Percentiles rank a stretch among this genome's conserved stretches.
Conservation (phyloP, 2,113 vertebrate genomes). For the Oncorhynchus keta region DNA sequence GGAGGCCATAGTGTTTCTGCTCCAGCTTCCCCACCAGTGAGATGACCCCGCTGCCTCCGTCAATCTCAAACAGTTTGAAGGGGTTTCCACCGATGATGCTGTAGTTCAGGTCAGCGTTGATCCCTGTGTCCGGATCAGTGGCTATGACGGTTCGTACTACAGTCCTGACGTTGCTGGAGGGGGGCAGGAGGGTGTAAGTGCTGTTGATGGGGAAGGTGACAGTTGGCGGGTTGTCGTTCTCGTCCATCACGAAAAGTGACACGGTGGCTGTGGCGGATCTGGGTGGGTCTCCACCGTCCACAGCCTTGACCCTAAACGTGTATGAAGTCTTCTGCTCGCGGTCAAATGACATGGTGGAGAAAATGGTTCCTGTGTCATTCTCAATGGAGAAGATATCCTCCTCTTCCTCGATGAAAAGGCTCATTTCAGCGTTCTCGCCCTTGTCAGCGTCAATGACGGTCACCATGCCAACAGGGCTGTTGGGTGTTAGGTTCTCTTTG, state of each 20-base stretch:
- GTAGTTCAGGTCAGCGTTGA: constrained; percentile 91
- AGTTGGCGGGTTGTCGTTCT: constrained; percentile 91
- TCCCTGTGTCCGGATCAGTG: constrained; percentile 84
- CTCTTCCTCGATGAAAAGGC: constrained; percentile 87
- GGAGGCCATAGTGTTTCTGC: constrained; percentile 91
- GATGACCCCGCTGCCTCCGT: constrained; percentile 86
- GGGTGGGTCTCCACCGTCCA: constrained; percentile 90
- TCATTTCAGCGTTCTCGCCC: constrained; percentile 91
- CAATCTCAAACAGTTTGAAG: constrained; percentile 93
- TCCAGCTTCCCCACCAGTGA: constrained; percentile 91
- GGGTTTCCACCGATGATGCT: constrained; percentile 94
- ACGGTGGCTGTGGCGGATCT: constrained; percentile 92
- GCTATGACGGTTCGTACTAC: constrained; percentile 89
- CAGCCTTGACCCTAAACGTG: constrained; percentile 90
- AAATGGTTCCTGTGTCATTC: constrained; percentile 95
- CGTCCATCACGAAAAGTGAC: constrained; percentile 95
- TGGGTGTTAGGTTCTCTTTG: constrained; percentile 95
- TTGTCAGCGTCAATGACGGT: constrained; percentile 95
- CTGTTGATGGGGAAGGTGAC: constrained; percentile 90
- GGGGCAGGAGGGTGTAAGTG: constrained; percentile 88
- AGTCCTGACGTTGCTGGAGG: constrained; percentile 86
- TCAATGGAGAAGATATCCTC: constrained; percentile 87
- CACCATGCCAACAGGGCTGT: constrained; percentile 98
- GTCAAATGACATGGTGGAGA: constrained; percentile 91
- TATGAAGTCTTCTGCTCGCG: constrained; percentile 91